Conservation (phyloP, 2,888 invertebrate species). For the Nemotelus nigrinus region DNA sequence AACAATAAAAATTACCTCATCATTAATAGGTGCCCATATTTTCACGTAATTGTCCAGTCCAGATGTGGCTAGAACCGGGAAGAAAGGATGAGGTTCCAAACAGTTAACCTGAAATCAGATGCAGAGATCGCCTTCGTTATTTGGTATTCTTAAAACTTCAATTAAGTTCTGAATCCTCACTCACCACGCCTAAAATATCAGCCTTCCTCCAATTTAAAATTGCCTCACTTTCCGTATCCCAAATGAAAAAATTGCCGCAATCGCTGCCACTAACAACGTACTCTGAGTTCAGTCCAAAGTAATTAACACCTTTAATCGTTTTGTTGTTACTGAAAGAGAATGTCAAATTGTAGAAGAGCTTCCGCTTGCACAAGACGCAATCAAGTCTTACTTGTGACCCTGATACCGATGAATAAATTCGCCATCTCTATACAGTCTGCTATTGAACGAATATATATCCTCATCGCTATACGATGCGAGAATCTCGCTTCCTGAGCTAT, state of each 20-base stretch:
- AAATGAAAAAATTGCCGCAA: slow-evolving; percentile 86
- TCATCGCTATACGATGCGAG: slow-evolving; percentile 95
- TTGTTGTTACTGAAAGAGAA: slow-evolving; percentile 69
- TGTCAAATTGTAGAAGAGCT: not conserved
- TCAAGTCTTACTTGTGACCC: slow-evolving; percentile 68
- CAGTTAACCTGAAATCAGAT: slow-evolving; percentile 71
- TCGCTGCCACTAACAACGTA: slow-evolving; percentile 94
- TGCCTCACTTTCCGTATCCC: slow-evolving; percentile 88
- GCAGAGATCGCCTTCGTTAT: slow-evolving; percentile 62
- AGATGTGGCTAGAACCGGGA: slow-evolving; percentile 85
- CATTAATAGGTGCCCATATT: slow-evolving; percentile 85
- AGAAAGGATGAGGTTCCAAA: slow-evolving; percentile 88
- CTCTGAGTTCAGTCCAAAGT: slow-evolving; percentile 91
- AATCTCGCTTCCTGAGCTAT: slow-evolving; percentile 89
- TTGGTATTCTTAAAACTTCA: slow-evolving; percentile 64
- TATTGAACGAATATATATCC: slow-evolving; percentile 89
- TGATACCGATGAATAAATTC: slow-evolving; percentile 68
- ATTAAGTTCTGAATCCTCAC: slow-evolving; percentile 29
- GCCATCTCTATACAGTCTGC: slow-evolving; percentile 65
- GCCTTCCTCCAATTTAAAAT: slow-evolving; percentile 90
- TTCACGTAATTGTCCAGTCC: slow-evolving; percentile 93
- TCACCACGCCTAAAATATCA: slow-evolving; percentile 84
- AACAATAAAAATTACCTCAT: slow-evolving; percentile 59
- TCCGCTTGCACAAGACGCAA: not conserved
- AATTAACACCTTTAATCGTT: slow-evolving; percentile 91